A percentile compares a stretch with the other conserved stretches of the same genome.
These are phyloP conservation scores for Chiloscyllium punctatum DNA, from an alignment of 2,797 vertebrate genomes.

Conservation along the genomic window DNA sequence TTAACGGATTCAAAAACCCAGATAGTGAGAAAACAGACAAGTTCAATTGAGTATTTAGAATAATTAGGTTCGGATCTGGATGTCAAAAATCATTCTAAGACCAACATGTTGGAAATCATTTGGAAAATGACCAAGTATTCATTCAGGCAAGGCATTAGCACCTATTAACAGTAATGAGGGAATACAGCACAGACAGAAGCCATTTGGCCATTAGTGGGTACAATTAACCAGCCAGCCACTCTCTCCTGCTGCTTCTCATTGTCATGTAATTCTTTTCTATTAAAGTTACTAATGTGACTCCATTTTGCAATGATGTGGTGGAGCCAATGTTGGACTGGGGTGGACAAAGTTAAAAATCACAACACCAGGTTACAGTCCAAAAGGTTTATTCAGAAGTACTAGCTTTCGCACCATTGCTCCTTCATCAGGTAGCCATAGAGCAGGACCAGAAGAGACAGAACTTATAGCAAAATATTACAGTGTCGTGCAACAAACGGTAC, in stretches of 20 bases:
- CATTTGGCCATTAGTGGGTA: not conserved
- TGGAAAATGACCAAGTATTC: not conserved
- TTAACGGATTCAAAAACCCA: not conserved
- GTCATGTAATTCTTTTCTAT: not conserved
- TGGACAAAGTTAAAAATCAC: too few relatives aligned
- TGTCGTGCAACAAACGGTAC: too few relatives aligned
- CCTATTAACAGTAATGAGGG: not conserved
- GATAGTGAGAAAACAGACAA: not conserved
- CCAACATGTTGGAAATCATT: not conserved
- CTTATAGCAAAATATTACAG: too few relatives aligned
- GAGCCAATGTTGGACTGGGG: too few relatives aligned
- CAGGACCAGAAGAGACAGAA: too few relatives aligned
- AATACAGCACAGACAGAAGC: not conserved
- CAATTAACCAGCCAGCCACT: not conserved
- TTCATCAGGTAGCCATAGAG: too few relatives aligned
- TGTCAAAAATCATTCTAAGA: not conserved
- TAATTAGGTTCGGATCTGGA: not conserved
- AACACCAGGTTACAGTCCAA: too few relatives aligned
- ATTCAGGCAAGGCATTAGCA: not conserved
- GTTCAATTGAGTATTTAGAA: not conserved
- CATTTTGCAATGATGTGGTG: not conserved
- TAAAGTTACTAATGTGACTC: not conserved
- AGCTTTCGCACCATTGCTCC: too few relatives aligned
- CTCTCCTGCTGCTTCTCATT: not conserved
- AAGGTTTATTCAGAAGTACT: too few relatives aligned